Base-by-base conservation (phyloP, 2,113 vertebrate genomes). In the Menidia beryllina region DNA sequence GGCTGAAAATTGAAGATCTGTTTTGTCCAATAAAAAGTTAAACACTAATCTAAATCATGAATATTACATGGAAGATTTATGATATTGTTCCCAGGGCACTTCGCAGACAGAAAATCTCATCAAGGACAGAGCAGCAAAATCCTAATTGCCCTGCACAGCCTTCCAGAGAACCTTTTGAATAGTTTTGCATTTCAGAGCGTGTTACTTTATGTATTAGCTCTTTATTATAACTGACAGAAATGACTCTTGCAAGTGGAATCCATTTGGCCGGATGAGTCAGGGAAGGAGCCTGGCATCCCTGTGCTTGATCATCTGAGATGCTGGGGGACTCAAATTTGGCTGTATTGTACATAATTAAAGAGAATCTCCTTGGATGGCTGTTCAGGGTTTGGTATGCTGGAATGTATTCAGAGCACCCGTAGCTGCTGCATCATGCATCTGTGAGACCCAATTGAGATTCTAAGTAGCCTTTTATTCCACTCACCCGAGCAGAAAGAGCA, bases 401-500 rank as follows among this genome's bases (percentile, higher is more conserved):
- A 43, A 83, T 61, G 65, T 74, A 50, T 75, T 83, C 69, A 65
- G 52, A 62, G 53, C 63, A 75, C 61, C 52, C 10, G 11, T 69
- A 48, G 82, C 72, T 77, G 53, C 62, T 52, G 70, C 76, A 64
- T 53, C 75, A 61, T 76, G 64, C 70, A 68, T 90, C 68, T 79
- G 75, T 47, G 47, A 75, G 67, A 79, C 65, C 62, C 79, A 83
- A 72, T 77, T 59, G 20, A 76, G 77, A 81, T 81, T 82, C 75
- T 70, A 74, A 89, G 81, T 75, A 77, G 77, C 72, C 84, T 89
- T 90, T 91, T 87, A 91, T 90, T 90, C 84, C 86, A 83, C 74
- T 85, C 74, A 75, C 77, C 75, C 78, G 70, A 88, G 91, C 90
- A 88, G 86, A 88, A 92, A 86, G 81, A 84, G 67, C 74, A 83